Evolutionary conservation across 64 coral and sea anemone species (phyloP), one percentile per base, ranked within the genome.

Genomic region (Actinia tenebrosa): DNA sequence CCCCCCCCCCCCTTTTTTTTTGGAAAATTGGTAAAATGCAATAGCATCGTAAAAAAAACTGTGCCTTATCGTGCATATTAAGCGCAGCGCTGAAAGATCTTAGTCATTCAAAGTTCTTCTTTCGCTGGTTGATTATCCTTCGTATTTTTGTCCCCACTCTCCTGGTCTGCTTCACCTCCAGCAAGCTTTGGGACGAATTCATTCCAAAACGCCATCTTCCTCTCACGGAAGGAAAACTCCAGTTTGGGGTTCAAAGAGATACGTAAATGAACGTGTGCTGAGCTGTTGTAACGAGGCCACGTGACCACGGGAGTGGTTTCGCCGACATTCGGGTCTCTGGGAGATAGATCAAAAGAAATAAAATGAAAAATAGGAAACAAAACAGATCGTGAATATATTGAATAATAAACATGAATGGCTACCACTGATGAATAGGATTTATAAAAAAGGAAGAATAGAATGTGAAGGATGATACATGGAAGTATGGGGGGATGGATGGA

Each of bases 171-270:
- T 30, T 42, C 11, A 3, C 10, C 26, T 52, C 46, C 60, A 17
- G 77, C 80, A n/a, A 91, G 56, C 54, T 90, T 90, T 0, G 92
- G 92, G 45, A 92, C 44, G 71, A 95, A 86, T 52, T 89, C 84
- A 26, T 92, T 92, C 94, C 94, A 95, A 95, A 95, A 95, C 25
- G 78, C 64, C 14, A 95, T 78, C 18, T 87, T 82, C 19, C 88
- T 46, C 6, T 87, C 77, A 71, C 87, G 87, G 84, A 88, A 87
- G 30, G 62, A 86, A 52, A 53, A 62, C 7, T 83, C 84, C 58
- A 92, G 27, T 66, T 86, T 89, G 60, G 69, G 88, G 19, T 92
- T 84, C 53, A 95, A 0, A 53, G 79, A 81, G 14, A 81, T 81
- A 20, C 46, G 43, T 19, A 81, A 53, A 23, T 81, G 79, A 45